phyloP scores from a whole-genome alignment of 2,888 invertebrate genomes.

The Baccha elongata region DNA sequence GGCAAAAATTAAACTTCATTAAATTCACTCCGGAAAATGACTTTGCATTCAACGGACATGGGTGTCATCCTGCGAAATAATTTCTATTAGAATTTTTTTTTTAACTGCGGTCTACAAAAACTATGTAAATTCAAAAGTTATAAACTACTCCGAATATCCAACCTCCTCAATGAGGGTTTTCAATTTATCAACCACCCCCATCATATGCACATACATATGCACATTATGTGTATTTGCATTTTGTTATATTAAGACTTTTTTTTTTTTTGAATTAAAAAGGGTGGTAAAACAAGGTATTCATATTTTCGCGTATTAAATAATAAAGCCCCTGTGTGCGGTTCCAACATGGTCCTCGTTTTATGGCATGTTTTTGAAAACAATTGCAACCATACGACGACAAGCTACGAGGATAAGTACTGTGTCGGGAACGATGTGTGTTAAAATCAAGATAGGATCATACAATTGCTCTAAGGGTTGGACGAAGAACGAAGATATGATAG shows the following conservation, averaged over 20 bases:
- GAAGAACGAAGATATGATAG: background rate
- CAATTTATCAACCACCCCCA: slow-evolving; percentile 9
- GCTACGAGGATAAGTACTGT: slow-evolving; percentile 2
- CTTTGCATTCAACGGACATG: slow-evolving; percentile 56
- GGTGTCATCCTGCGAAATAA: slow-evolving; percentile 32
- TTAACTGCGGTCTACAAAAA: background rate
- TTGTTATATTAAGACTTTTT: slow-evolving; percentile 24
- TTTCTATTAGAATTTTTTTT: slow-evolving; percentile 25
- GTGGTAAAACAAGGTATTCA: slow-evolving; percentile 12
- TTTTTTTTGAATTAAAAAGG: slow-evolving; percentile 43
- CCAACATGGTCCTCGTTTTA: slow-evolving; percentile 23
- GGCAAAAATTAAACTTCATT: slow-evolving; percentile 57
- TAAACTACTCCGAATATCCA: background rate
- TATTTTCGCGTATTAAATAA: slow-evolving; percentile 33
- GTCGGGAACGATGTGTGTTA: slow-evolving; percentile 15
- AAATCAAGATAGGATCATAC: slow-evolving; percentile 26
- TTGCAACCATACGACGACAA: slow-evolving; percentile 11
- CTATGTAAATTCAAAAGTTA: background rate
- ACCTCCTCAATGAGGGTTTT: slow-evolving; percentile 9
- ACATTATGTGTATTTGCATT: slow-evolving; percentile 1
- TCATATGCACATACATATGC: background rate
- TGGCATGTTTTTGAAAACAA: slow-evolving; percentile 43
- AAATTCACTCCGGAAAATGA: slow-evolving; percentile 58
- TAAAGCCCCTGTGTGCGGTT: background rate
- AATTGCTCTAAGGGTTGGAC: slow-evolving; percentile 19